phyloP scores from a whole-genome alignment of 2,888 invertebrate genomes.

The Patella depressa region DNA sequence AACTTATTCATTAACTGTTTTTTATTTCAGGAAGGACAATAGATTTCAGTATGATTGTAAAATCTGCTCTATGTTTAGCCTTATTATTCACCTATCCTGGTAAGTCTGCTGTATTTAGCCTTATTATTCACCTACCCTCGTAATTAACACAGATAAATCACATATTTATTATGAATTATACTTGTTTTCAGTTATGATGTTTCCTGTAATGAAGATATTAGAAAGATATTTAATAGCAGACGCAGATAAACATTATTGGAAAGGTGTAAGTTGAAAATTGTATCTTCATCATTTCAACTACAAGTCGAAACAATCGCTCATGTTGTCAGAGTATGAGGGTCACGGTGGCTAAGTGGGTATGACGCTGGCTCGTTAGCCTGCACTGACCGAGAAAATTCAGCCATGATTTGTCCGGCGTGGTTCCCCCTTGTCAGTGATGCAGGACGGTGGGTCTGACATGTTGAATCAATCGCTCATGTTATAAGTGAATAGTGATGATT shows the following conservation, averaged over 20 bases:
- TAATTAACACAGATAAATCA: background rate
- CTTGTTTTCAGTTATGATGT: constrained; percentile 69
- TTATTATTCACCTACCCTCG: constrained; percentile 70
- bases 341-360: no score
- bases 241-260: constrained; percentile 55
- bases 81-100: constrained; percentile 44
- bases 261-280: constrained; percentile 59
- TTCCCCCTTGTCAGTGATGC: no score
- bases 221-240: constrained; percentile 62
- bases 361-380: no score
- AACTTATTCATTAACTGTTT: background rate
- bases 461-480: no score
- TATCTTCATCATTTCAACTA: background rate
- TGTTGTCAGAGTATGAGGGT: no score
- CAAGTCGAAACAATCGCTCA: no score
- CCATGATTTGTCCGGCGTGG: no score
- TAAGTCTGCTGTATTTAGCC: constrained; percentile 70
- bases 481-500: no score
- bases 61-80: constrained; percentile 70
- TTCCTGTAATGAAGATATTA: constrained; percentile 68
- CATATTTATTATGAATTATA: no score
- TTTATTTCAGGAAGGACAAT: constrained; percentile 56
- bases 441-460: no score
- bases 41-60: constrained; percentile 72
- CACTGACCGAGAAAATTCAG: no score